phyloP scores from a whole-genome alignment of 2,888 invertebrate genomes.

The Patella caerulea region DNA sequence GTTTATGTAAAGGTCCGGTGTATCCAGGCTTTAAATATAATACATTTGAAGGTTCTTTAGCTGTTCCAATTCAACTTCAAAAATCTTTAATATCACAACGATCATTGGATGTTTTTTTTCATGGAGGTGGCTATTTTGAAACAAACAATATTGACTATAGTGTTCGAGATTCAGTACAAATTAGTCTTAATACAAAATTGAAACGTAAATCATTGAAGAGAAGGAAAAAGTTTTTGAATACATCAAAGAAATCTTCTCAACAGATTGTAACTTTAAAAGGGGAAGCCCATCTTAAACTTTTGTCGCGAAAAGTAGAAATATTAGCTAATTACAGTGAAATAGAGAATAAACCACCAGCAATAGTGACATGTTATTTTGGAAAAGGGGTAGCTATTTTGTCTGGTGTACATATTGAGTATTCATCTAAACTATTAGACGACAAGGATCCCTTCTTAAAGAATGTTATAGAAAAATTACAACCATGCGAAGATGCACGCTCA shows the following conservation, averaged over 20 bases:
- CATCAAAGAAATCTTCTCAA: too few species aligned
- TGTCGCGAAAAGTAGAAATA: slow-evolving; percentile 20
- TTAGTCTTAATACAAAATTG: background rate
- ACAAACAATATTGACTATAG: slow-evolving; percentile 17
- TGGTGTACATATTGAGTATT: slow-evolving; percentile 61
- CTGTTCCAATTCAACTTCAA: slow-evolving; percentile 31
- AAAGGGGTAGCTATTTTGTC: slow-evolving; percentile 55
- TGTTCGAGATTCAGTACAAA: background rate
- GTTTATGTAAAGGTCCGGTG: slow-evolving; percentile 56
- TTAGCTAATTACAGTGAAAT: slow-evolving; percentile 41
- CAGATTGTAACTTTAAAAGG: too few species aligned
- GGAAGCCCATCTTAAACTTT: too few species aligned
- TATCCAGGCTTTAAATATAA: slow-evolving; percentile 60
- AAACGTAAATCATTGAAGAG: too few species aligned
- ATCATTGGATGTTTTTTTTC: slow-evolving; percentile 41
- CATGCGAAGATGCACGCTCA: slow-evolving; percentile 26
- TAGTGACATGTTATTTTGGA: slow-evolving; percentile 54
- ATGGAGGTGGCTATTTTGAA: slow-evolving; percentile 53
- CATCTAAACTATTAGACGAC: slow-evolving; percentile 40
- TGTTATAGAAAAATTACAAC: slow-evolving; percentile 36
- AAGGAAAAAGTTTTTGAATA: too few species aligned
- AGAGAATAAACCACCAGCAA: slow-evolving; percentile 44
- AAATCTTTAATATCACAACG: background rate
- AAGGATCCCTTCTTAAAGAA: slow-evolving; percentile 36
- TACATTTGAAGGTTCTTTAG: slow-evolving; percentile 48